Percentiles rank a stretch among this genome's conserved stretches.
phyloP scores from a whole-genome alignment of 1,140 invertebrate genomes.

The Cyclina sinensis region DNA sequence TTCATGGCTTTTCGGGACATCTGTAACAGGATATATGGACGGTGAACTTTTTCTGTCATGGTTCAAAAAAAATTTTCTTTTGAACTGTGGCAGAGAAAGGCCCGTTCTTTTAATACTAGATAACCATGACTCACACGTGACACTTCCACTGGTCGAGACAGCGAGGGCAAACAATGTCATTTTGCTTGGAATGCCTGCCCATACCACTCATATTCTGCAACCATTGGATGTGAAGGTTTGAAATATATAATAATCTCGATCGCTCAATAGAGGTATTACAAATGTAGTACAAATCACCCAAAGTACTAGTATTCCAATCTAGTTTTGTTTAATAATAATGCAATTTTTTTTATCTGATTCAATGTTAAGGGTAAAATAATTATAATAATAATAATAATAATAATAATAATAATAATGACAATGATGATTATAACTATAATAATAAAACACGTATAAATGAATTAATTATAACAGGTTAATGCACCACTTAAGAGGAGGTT shows the following conservation, averaged over 20 bases:
- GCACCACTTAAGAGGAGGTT: conserved; percentile 4
- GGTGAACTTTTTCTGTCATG: conserved; percentile 25
- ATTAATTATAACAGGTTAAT: neutral
- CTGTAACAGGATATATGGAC: conserved; percentile 19
- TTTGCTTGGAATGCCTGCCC: conserved; percentile 59
- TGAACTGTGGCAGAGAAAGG: conserved; percentile 36
- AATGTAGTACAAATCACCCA: no score
- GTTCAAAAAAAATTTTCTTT: conserved; percentile 26
- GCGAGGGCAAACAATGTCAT: conserved; percentile 64
- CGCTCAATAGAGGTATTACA: no score
- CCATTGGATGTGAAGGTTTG: conserved; percentile 54
- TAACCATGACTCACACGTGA: conserved; percentile 84
- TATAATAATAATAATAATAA: no score
- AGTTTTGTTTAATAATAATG: no score
- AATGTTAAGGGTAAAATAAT: no score
- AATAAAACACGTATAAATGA: no score
- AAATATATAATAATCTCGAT: no score
- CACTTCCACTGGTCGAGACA: conserved; percentile 74
- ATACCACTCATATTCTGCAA: conserved; percentile 66
- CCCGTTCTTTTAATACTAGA: conserved; percentile 61
- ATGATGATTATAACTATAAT: no score
- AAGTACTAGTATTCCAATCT: no score
- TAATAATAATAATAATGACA: no score
- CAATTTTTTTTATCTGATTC: no score
- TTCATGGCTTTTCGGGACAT: neutral